Evolutionary conservation across 2,888 invertebrate species (phyloP).

Genomic region (Lycophotia porphyrea): DNA sequence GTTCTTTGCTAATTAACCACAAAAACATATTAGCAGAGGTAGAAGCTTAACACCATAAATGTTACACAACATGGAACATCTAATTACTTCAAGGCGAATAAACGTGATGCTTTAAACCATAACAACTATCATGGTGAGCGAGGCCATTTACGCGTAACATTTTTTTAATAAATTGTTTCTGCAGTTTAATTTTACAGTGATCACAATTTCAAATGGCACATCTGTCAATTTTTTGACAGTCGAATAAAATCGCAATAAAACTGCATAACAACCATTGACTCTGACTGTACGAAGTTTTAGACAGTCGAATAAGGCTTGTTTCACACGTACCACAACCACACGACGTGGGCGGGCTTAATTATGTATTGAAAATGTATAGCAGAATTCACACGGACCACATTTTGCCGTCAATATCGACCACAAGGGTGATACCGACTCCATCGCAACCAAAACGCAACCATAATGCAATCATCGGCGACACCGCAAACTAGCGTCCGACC

Average conservation of each 20-base stretch:
- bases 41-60: slow-evolving; percentile 48
- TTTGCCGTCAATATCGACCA: no score
- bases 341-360: no score
- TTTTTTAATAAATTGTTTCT: not conserved
- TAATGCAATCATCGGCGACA: no score
- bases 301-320: no score
- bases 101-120: slow-evolving; percentile 23
- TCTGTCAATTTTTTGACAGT: not conserved
- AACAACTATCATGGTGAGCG: not conserved
- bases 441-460: no score
- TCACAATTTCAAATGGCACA: not conserved
- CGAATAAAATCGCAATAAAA: not conserved
- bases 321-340: no score
- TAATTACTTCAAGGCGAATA: slow-evolving; percentile 54
- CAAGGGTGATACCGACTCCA: no score
- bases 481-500: no score
- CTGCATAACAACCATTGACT: not conserved
- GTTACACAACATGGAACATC: slow-evolving; percentile 32
- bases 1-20: slow-evolving; percentile 37
- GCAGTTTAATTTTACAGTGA: not conserved
- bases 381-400: no score
- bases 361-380: no score
- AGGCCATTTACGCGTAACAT: not conserved
- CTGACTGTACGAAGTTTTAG: not conserved
- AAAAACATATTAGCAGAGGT: slow-evolving; percentile 29